Base-by-base conservation (phyloP, 2,797 vertebrate genomes). In the Muraenolepis orangiensis region DNA sequence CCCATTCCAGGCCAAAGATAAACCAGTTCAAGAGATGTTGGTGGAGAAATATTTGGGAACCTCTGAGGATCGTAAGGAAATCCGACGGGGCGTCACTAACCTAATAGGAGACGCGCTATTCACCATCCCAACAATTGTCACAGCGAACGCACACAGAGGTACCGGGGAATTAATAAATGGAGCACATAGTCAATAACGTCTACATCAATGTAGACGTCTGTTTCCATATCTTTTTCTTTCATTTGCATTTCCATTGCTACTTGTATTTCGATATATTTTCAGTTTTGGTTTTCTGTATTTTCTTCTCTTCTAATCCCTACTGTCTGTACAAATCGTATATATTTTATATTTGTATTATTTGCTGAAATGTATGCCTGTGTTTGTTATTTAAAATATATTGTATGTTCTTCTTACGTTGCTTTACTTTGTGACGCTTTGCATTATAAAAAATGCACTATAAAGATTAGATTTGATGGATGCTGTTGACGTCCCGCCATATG, bases 61-160 rank as follows among this genome's bases (percentile, higher is more conserved):
- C 0, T 81, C 86, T 28, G 77, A 87, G 10, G 91, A 93, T 70
- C 81, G 67, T 23, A 71, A 74, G 42, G 89, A 92, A 81, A 92
- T 94, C 46, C 88, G 94, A 80, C 89, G 95, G 23, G 84, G 74
- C 1, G 80, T 93, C 6, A 84, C 92, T 46, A 87, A 95, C 34
- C 8, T 94, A 8, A 0, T 91, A 0, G 95, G 91, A 82, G 95
- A 97, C 79, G 0, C 83, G 0, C 0, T 90, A 0, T 95, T 97
- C 72, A 87, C 67, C 57, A 34, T 95, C 69, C 84, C 96, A 71
- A 85, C 86, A 3, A 76, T 93, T 38, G 84, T 90, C 77, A 30
- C 88, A 3, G 93, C 92, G 38, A 93, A 88, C 18, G 78, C 83
- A 66, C 96, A 97, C 79, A 91, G 93, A 95, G 95, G 96, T 97